Conservation (phyloP, 1,140 invertebrate species). For the Lordiphosa collinella region DNA sequence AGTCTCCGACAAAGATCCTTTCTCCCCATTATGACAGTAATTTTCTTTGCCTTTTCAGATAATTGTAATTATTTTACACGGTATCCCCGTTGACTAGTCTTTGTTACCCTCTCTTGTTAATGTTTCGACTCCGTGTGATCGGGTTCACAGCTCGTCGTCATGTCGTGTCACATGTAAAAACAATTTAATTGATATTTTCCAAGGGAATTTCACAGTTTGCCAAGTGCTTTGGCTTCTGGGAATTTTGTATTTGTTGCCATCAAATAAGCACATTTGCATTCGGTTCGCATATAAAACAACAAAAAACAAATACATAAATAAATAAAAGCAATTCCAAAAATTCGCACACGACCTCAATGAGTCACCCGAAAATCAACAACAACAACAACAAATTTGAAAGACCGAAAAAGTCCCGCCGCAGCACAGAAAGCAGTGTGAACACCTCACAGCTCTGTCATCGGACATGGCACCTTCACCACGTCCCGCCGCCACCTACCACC, state of each 20-base stretch:
- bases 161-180: slow-evolving; percentile 7
- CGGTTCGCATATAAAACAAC: slow-evolving; percentile 25
- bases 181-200: slow-evolving; percentile 8
- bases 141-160: slow-evolving; percentile 5
- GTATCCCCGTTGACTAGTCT: too few species aligned
- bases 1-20: too few species aligned
- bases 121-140: background rate
- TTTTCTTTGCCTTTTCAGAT: too few species aligned
- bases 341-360: slow-evolving; percentile 75
- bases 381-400: slow-evolving; percentile 6
- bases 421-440: slow-evolving; percentile 15
- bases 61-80: too few species aligned
- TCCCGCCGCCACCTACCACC: slow-evolving; percentile 9
- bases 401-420: slow-evolving; percentile 1
- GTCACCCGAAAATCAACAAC: slow-evolving; percentile 27
- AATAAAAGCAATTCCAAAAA: slow-evolving; percentile 75
- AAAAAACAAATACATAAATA: slow-evolving; percentile 74
- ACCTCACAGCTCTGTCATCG: slow-evolving; percentile 20
- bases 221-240: slow-evolving; percentile 46
- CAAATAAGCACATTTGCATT: slow-evolving; percentile 71
- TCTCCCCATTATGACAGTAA: too few species aligned
- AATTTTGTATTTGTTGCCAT: slow-evolving; percentile 56
- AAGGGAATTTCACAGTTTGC: slow-evolving; percentile 30
- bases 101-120: background rate
- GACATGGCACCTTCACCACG: background rate